These are phyloP conservation scores for Drosophila funebris DNA, from an alignment of 1,140 invertebrate genomes.

Conservation along the genomic window DNA sequence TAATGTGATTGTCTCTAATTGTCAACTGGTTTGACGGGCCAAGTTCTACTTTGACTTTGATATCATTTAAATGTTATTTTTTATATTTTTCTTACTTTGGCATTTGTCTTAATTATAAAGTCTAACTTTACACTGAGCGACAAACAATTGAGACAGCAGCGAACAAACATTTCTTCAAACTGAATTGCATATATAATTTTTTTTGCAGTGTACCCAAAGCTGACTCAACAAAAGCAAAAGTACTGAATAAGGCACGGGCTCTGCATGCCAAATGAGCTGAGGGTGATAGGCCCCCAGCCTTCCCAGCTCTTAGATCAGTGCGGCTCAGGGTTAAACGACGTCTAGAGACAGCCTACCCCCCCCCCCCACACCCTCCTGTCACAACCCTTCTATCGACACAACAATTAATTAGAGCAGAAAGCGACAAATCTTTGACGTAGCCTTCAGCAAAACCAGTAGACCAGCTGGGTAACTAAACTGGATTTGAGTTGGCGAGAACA, in stretches of 20 bases:
- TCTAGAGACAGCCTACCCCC: neutral
- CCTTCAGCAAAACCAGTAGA: conserved; percentile 52
- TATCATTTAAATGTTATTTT: conserved; percentile 31
- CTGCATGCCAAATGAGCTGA: conserved; percentile 64
- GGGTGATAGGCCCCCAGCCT: neutral
- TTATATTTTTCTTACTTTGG: conserved; percentile 30
- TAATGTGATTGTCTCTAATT: conserved; percentile 64
- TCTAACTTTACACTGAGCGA: neutral
- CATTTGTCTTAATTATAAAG: conserved; percentile 55
- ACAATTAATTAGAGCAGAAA: conserved; percentile 50
- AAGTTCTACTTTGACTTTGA: conserved; percentile 57
- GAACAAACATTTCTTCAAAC: too few relatives aligned
- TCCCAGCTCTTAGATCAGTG: neutral
- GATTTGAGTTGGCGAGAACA: conserved; percentile 30
- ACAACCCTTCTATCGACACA: neutral
- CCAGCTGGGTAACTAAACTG: conserved; percentile 60
- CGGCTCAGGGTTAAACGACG: conserved; percentile 48
- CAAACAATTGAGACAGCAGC: too few relatives aligned
- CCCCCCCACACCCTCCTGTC: neutral
- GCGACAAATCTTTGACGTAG: conserved; percentile 45
- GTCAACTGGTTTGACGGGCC: conserved; percentile 74
- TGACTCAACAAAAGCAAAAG: conserved; percentile 69
- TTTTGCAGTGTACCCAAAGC: conserved; percentile 4
- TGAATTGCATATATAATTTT: too few relatives aligned
- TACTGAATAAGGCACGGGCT: conserved; percentile 38